Evolutionary conservation across 1,140 invertebrate species (phyloP), one percentile per base, ranked within the genome.

Genomic region (Drosophila oshimai): DNA sequence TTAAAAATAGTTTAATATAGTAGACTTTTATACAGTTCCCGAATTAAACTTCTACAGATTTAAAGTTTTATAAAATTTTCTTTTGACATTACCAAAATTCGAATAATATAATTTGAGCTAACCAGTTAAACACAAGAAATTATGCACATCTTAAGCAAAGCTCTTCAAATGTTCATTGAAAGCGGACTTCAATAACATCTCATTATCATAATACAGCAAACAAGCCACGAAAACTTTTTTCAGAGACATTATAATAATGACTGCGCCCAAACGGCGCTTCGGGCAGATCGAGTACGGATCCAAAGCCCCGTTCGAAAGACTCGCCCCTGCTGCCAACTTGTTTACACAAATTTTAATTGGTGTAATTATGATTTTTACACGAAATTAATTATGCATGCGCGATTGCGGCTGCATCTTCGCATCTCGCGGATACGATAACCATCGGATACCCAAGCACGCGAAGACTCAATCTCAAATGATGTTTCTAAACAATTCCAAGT

Each of bases 301-400:
- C 34, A 22, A 26, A 29, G 24, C 31, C 34, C 26, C 53, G 42
- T 29, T 65, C 17, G 50, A 17, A 12, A 10, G 13, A 7, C 15
- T 39, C 50, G 24, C 34, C 50, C 12, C 50, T 51, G 58, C 77
- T 62, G 73, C 47, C 79, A 84, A 84, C 74, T 79, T 83, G 79
- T 83, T 83, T 83, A 83, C 77, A 81, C 71, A 84, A 78, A 78
- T 83, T 83, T 83, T 83, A 83, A 83, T 83, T 83, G 74, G 70
- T 71, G 79, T 84, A 83, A 83, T 83, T 84, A 83, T 83, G 74
- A 84, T 83, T 84, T 83, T 83, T 83, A 83, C 79, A 84, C 79
- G 74, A 83, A 74, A 83, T 83, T 83, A 83, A 78, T 83, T 84
- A 83, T 83, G 79, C 79, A 84, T 83, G 70, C 74, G 50, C 68